Evolutionary conservation across 2,888 invertebrate genomes (phyloP).

Genomic region (Lobophora halterata): DNA sequence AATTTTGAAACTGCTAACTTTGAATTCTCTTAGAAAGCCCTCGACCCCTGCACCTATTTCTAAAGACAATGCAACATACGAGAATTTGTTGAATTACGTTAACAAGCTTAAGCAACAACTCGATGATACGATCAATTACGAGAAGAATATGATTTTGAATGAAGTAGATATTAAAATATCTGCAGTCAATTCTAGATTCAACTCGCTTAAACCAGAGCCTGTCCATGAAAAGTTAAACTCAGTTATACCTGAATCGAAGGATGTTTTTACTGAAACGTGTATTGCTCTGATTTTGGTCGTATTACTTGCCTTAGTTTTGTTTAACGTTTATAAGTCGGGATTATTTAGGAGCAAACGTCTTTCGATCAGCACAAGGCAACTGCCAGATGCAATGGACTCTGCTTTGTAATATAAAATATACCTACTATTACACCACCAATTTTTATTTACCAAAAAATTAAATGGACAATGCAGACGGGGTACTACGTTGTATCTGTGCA

Average conservation of each 20-base stretch:
- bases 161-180: conserved; percentile 37
- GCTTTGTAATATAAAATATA: conserved; percentile 29
- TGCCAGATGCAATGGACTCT: conserved; percentile 47
- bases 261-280: conserved; percentile 39
- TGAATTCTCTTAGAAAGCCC: conserved; percentile 16
- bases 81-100: conserved; percentile 35
- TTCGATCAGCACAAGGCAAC: conserved; percentile 43
- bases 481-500: too few species aligned
- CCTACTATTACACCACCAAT: background rate
- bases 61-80: conserved; percentile 30
- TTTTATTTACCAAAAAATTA: background rate
- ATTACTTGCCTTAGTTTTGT: conserved; percentile 39
- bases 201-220: conserved; percentile 11
- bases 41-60: conserved; percentile 19
- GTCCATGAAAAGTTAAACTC: conserved; percentile 33
- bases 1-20: conserved; percentile 21
- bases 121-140: conserved; percentile 32
- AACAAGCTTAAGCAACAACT: conserved; percentile 37
- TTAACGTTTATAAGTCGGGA: conserved; percentile 43
- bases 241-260: conserved; percentile 24
- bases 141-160: conserved; percentile 37
- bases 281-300: conserved; percentile 44
- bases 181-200: conserved; percentile 18
- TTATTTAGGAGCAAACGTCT: conserved; percentile 34
- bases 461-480: too few species aligned